Evolutionary conservation across 2,888 invertebrate genomes (phyloP).

Genomic region (Torymus tubicola): DNA sequence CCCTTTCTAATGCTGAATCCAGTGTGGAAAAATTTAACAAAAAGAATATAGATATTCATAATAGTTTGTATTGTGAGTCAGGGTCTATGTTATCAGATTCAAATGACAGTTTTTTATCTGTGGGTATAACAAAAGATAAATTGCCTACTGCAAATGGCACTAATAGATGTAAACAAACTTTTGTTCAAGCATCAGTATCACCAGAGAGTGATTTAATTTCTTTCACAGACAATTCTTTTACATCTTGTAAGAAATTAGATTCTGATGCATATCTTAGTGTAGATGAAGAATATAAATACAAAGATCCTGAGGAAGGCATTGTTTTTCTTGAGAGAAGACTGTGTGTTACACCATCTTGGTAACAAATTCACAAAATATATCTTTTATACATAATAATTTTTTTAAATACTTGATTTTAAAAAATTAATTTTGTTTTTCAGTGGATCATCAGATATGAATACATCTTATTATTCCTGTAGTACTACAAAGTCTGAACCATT

Average conservation of each 20-base stretch:
- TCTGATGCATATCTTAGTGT: constrained; percentile 78
- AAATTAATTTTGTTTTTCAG: constrained; percentile 42
- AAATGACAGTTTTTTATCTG: constrained; percentile 35
- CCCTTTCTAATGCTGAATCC: constrained; percentile 17
- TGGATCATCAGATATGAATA: constrained; percentile 42
- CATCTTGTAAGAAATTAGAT: constrained; percentile 13
- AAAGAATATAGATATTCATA: not conserved
- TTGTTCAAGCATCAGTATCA: not conserved
- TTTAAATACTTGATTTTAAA: too few relatives aligned
- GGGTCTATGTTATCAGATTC: constrained; percentile 27
- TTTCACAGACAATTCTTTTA: not conserved
- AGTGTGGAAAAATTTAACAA: constrained; percentile 18
- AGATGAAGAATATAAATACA: constrained; percentile 86
- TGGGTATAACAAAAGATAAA: not conserved
- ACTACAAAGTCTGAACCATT: constrained; percentile 57
- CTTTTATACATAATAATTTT: too few relatives aligned
- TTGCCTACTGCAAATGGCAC: not conserved
- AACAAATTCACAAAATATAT: constrained; percentile 64
- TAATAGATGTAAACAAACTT: not conserved
- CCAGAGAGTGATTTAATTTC: constrained; percentile 17
- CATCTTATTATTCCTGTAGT: constrained; percentile 57
- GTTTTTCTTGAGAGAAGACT: constrained; percentile 83
- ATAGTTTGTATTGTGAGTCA: constrained; percentile 33
- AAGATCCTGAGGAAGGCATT: constrained; percentile 84
- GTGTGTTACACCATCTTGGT: constrained; percentile 79